Conservation (phyloP, 2,888 invertebrate genomes). For the Dyspetes luteomarginatus region DNA sequence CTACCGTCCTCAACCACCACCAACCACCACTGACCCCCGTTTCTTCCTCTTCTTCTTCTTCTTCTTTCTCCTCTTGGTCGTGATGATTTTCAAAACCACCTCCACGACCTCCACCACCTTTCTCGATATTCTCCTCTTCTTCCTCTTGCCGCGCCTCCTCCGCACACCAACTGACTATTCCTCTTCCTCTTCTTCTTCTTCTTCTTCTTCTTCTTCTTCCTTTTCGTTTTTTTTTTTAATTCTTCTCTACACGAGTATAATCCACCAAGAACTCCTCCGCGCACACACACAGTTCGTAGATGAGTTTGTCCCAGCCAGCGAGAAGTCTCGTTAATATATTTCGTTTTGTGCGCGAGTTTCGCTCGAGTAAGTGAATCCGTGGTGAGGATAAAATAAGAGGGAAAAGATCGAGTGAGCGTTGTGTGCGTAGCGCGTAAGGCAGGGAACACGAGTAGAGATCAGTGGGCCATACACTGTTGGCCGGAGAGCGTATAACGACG, state of each 20-base stretch:
- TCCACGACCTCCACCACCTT: constrained; percentile 50
- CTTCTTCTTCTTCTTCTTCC: not conserved
- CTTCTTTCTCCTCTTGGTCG: constrained; percentile 13
- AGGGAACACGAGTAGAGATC: constrained; percentile 69
- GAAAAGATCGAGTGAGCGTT: constrained; percentile 44
- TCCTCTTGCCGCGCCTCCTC: constrained; percentile 15
- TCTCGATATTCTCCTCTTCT: constrained; percentile 51
- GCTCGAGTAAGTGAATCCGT: constrained; percentile 19
- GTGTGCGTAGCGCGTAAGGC: constrained; percentile 52
- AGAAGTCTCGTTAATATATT: too few species aligned
- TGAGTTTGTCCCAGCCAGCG: too few species aligned
- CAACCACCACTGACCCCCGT: constrained; percentile 46
- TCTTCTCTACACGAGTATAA: not conserved
- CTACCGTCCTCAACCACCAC: constrained; percentile 43
- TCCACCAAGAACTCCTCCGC: not conserved
- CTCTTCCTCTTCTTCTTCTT: not conserved
- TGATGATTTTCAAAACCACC: constrained; percentile 36
- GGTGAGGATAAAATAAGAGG: too few species aligned
- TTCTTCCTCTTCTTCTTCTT: constrained; percentile 45
- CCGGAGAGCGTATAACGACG: constrained; percentile 45
- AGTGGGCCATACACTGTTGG: constrained; percentile 77
- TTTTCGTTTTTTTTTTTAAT: not conserved
- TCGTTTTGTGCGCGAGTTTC: too few species aligned
- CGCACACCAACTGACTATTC: not conserved
- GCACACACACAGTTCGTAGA: too few species aligned